Evolutionary conservation across 2,888 invertebrate species (phyloP).

Genomic region (Eucriotettix oculatus): DNA sequence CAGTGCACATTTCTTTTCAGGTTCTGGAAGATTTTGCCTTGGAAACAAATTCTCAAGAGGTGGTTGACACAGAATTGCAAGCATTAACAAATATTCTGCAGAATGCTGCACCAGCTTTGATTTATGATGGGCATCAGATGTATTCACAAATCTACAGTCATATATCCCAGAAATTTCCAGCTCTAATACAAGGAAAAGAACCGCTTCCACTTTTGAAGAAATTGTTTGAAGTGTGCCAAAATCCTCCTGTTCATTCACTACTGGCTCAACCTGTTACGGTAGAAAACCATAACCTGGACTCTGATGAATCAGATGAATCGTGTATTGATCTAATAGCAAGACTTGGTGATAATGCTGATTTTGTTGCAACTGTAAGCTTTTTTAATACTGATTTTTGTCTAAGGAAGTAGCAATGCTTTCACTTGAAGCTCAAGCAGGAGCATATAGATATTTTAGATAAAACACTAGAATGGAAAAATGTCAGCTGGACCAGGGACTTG

Average conservation of each 20-base stretch:
- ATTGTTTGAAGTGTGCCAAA: slow-evolving; percentile 30
- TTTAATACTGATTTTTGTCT: too few relatives aligned
- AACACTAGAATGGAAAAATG: too few relatives aligned
- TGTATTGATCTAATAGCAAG: slow-evolving; percentile 42
- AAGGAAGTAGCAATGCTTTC: too few relatives aligned
- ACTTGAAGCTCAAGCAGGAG: too few relatives aligned
- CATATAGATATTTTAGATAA: too few relatives aligned
- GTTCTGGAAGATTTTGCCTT: background rate
- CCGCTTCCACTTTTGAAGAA: slow-evolving; percentile 18
- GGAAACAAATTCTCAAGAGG: background rate
- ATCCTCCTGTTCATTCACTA: slow-evolving; percentile 43
- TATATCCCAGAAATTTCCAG: slow-evolving; percentile 13
- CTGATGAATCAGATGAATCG: slow-evolving; percentile 8
- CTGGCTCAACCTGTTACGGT: slow-evolving; percentile 27
- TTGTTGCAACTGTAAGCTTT: slow-evolving; percentile 40
- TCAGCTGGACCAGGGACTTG: too few relatives aligned
- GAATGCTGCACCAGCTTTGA: slow-evolving; percentile 51
- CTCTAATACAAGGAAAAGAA: slow-evolving; percentile 24
- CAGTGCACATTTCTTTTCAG: background rate
- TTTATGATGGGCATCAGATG: slow-evolving; percentile 69
- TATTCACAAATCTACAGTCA: slow-evolving; percentile 47
- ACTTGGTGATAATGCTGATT: slow-evolving; percentile 47
- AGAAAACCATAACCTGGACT: background rate
- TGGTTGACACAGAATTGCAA: slow-evolving; percentile 28
- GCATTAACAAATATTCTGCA: slow-evolving; percentile 52